Evolutionary conservation across 2,113 vertebrate genomes (phyloP).

Genomic region (Monopterus albus): DNA sequence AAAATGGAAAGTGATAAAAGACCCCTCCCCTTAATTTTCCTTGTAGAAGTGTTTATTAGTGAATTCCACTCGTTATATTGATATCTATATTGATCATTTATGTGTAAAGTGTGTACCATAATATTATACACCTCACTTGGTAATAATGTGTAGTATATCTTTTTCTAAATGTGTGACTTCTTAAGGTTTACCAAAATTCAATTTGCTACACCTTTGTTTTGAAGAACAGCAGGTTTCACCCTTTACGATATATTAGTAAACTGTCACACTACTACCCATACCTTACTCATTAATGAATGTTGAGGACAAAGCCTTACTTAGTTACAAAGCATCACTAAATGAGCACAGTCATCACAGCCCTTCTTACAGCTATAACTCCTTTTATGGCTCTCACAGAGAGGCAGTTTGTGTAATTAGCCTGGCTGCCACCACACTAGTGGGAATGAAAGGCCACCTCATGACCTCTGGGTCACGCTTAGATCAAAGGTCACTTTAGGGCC

Average conservation of each 20-base stretch:
- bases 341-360: conserved; percentile 67
- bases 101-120: too few relatives aligned
- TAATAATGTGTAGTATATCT: too few relatives aligned
- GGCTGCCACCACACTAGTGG: conserved; percentile 62
- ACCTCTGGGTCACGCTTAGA: conserved; percentile 66
- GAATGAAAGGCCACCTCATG: conserved; percentile 63
- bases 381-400: conserved; percentile 66
- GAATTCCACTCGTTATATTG: background rate
- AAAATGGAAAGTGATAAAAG: background rate
- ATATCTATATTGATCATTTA: too few relatives aligned
- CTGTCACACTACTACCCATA: background rate
- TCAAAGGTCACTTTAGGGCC: conserved; percentile 70
- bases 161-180: background rate
- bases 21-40: background rate
- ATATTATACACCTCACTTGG: too few relatives aligned
- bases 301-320: conserved; percentile 43
- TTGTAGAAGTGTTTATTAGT: background rate
- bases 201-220: background rate
- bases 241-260: background rate
- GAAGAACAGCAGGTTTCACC: background rate
- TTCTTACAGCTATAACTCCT: conserved; percentile 57
- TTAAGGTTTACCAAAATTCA: background rate
- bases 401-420: conserved; percentile 74
- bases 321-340: conserved; percentile 48
- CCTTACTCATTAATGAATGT: conserved; percentile 36